phyloP scores from a whole-genome alignment of 2,113 vertebrate species.

The Platycercus adscitus region DNA sequence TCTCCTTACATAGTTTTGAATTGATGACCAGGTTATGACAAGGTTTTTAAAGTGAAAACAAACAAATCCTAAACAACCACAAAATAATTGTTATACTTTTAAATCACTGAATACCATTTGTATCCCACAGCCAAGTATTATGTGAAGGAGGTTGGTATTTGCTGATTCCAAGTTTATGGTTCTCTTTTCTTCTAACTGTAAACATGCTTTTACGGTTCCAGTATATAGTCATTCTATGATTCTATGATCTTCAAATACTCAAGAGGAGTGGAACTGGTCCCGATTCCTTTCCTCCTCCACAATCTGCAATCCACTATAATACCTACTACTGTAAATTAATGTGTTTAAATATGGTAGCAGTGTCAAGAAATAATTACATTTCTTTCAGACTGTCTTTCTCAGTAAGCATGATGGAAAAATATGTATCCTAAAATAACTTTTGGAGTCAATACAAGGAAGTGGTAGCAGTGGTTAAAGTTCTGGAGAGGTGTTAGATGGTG shows the following conservation, averaged over 20 bases:
- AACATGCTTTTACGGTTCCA: neutral
- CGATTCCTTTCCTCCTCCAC: neutral
- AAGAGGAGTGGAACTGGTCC: neutral
- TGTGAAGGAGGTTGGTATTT: neutral
- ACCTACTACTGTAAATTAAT: neutral
- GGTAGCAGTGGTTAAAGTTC: neutral
- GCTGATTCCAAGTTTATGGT: neutral
- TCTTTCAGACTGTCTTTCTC: conserved; percentile 25
- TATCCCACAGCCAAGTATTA: neutral
- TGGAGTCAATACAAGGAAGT: neutral
- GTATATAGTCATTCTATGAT: neutral
- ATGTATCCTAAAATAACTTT: conserved; percentile 39
- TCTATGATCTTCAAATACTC: neutral
- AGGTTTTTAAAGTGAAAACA: neutral
- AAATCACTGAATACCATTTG: neutral
- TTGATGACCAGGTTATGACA: neutral
- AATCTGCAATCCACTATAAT: neutral
- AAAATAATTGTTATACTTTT: neutral
- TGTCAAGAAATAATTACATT: conserved; percentile 51
- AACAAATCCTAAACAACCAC: neutral
- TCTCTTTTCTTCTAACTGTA: neutral
- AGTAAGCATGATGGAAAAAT: conserved; percentile 19
- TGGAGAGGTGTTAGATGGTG: conserved; percentile 8
- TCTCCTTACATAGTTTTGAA: neutral
- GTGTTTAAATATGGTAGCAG: neutral